phyloP scores from a whole-genome alignment of 2,113 vertebrate genomes.

The Triplophysa rosa region DNA sequence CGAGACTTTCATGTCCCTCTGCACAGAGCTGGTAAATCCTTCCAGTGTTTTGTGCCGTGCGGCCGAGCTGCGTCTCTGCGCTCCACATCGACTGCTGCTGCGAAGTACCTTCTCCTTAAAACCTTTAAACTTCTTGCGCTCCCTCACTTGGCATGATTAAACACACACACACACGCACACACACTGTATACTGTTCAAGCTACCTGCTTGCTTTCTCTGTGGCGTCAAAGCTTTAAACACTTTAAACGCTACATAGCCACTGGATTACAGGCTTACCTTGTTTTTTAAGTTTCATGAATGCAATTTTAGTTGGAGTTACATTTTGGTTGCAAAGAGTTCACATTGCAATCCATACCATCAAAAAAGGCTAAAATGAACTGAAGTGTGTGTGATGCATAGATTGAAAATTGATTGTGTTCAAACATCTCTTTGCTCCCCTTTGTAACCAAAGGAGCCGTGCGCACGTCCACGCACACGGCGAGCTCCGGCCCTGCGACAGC shows the following conservation, averaged over 20 bases:
- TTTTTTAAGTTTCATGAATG: not conserved
- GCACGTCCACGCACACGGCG: not conserved
- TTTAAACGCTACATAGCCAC: constrained; percentile 4
- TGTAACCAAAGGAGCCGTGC: constrained; percentile 13
- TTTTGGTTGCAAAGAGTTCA: not conserved
- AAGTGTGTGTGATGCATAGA: not conserved
- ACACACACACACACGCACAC: constrained; percentile 4
- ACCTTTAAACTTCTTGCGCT: constrained; percentile 22
- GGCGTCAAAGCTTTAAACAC: not conserved
- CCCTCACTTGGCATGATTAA: constrained; percentile 24
- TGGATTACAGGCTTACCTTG: not conserved
- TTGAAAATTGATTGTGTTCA: not conserved
- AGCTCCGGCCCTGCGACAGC: not conserved
- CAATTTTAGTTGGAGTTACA: not conserved
- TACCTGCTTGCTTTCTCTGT: constrained; percentile 3
- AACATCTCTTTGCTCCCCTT: constrained; percentile 16
- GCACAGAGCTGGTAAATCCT: constrained; percentile 43
- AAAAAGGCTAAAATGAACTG: not conserved
- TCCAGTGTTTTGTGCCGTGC: constrained; percentile 7
- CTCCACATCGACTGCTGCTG: constrained; percentile 22
- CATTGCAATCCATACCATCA: not conserved
- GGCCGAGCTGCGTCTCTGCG: not conserved
- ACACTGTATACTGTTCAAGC: not conserved
- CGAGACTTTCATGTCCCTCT: constrained; percentile 46
- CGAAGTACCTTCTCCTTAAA: constrained; percentile 32